Base-by-base conservation (phyloP, 2,113 vertebrate species). In the Calyptomena viridis region DNA sequence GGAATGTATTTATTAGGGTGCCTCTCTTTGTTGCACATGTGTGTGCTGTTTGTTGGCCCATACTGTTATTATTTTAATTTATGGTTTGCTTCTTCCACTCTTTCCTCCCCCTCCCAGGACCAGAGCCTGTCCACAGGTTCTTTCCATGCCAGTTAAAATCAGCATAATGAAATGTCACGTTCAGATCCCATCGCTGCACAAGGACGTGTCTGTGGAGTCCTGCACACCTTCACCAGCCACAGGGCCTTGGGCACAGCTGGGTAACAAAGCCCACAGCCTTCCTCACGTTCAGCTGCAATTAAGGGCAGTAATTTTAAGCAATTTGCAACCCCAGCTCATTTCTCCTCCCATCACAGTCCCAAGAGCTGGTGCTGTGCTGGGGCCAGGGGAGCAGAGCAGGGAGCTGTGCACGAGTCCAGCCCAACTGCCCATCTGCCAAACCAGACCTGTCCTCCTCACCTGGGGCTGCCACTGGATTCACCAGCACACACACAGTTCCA, bases 131-230 rank as follows among this genome's bases (percentile, higher is more conserved):
- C 96, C 84, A 89, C 87, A 94, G 96, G 95, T 96, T 92, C 92
- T 89, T 71, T 93, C 91, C 80, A 15, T 17, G 95, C 95, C 97
- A 94, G 80, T 93, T 97, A 95, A 94, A 95, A 97, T 97, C 96
- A 96, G 93, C 97, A 87, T 97, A 97, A 98, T 94, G 95, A 97
- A 97, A 97, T 62, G 59, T 97, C 97, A 95, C 1, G 30, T 90
- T 49, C 92, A 75, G 79, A n/a, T 28, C 59, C 82, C 33, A 18
- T 52, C 1, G 5, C 82, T 79, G 14, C 1, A 2, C 76, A n/a
- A 52, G 84, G 87, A 66, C 52, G 0, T 2, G 3, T 17, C 37
- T 6, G 3, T 20, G 27, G 18, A 46, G 63, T 19, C 4, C 8
- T 2, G 50, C 1, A 0, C 80, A 21, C 64, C 18, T 6, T 63